Evolutionary conservation across 1,140 invertebrate species (phyloP).

Genomic region (Andrena cerasifolii): DNA sequence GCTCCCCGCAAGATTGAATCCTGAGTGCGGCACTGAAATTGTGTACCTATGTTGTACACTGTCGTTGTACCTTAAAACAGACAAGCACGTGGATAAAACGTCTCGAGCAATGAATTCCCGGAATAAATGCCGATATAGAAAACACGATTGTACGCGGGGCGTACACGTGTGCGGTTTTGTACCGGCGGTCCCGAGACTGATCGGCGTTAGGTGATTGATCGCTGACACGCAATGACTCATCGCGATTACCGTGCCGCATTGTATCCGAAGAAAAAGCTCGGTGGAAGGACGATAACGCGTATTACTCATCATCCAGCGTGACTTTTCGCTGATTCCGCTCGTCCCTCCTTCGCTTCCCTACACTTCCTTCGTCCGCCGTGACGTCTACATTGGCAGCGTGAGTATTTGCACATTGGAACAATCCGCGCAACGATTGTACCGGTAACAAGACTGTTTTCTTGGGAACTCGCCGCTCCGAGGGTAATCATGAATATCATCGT

Average conservation of each 20-base stretch:
- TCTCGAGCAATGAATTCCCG: constrained; percentile 54
- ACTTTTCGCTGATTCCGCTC: constrained; percentile 45
- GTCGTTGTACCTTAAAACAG: not conserved
- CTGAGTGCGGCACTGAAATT: too few species aligned
- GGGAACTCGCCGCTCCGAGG: not conserved
- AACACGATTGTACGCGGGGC: constrained; percentile 36
- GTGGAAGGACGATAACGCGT: constrained; percentile 56
- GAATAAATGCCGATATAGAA: constrained; percentile 61
- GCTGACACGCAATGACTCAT: constrained; percentile 64
- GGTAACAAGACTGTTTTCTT: constrained; percentile 1
- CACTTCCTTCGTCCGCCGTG: constrained; percentile 5
- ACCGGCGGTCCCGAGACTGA: constrained; percentile 48
- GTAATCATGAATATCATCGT: too few species aligned
- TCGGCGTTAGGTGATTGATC: constrained; percentile 66
- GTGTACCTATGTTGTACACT: too few species aligned
- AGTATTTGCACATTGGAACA: not conserved
- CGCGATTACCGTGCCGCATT: constrained; percentile 59
- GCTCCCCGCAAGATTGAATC: too few species aligned
- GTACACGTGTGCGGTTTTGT: constrained; percentile 64
- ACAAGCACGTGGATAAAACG: not conserved
- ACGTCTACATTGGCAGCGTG: constrained; percentile 20
- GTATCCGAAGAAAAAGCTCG: constrained; percentile 42
- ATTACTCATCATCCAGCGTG: constrained; percentile 48
- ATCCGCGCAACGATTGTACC: not conserved
- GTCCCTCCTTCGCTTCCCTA: constrained; percentile 22